phyloP scores from a whole-genome alignment of 2,113 vertebrate species.

The Chionomys nivalis region DNA sequence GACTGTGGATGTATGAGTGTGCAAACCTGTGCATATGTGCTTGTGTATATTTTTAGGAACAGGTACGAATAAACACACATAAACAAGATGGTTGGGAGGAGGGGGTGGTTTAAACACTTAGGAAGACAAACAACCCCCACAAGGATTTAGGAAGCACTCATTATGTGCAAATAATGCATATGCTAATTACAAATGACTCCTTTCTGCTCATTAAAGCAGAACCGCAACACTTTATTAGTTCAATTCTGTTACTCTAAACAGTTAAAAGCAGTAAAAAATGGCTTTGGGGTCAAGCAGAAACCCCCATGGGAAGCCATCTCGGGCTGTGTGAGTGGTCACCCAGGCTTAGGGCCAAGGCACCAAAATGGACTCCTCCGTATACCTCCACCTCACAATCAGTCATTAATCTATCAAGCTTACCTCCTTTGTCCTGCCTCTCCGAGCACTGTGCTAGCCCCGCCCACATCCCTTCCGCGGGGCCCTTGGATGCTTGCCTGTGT shows the following conservation, averaged over 20 bases:
- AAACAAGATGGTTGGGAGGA: constrained; percentile 53
- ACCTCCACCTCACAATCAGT: background rate
- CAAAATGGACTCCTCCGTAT: background rate
- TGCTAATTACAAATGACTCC: constrained; percentile 78
- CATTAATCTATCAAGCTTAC: background rate
- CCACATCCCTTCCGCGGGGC: background rate
- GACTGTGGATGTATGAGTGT: background rate
- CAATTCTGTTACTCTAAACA: constrained; percentile 49
- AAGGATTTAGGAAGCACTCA: constrained; percentile 75
- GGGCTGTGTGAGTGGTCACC: background rate
- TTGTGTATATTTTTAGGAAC: constrained; percentile 41
- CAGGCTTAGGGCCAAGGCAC: background rate
- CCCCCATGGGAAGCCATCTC: background rate
- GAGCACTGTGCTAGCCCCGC: rapidly evolving
- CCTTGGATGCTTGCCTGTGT: background rate
- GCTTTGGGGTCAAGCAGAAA: constrained; percentile 56
- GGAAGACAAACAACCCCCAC: constrained; percentile 71
- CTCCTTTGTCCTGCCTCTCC: background rate
- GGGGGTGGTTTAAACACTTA: constrained; percentile 61
- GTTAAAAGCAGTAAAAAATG: constrained; percentile 68
- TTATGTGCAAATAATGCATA: constrained; percentile 79
- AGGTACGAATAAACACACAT: constrained; percentile 60
- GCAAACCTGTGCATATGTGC: background rate
- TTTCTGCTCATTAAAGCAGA: constrained; percentile 77
- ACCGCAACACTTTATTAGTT: constrained; percentile 68